Base-by-base conservation (phyloP, 2,113 vertebrate genomes). In the Felis catus region DNA sequence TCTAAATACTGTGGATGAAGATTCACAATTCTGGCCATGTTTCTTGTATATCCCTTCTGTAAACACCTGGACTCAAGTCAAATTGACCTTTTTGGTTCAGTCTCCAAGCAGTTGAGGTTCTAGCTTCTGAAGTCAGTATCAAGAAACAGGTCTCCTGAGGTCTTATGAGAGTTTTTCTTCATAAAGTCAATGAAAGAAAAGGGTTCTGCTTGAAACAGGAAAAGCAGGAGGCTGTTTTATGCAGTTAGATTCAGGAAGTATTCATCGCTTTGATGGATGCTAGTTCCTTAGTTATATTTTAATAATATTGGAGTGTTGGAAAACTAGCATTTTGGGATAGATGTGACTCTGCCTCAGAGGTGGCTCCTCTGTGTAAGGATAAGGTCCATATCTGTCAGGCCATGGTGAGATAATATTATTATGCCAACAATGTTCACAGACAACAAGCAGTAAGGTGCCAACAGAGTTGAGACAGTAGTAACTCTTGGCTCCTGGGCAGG, bases 81-180 rank as follows among this genome's bases (percentile, higher is more conserved):
- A 39, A 21, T 3, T 78, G 63, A 68, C 39, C 14, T 76, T 71
- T 63, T 48, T 91, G n/a, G 81, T 88, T 92, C 31, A 36, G 39
- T n/a, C 15, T 93, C 66, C n/a, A 58, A 18, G 36, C n/a, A 55
- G 81, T 45, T 95, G 51, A 45, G 66, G 25, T 91, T 29, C 31
- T n/a, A 12, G 33, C 86, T 91, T 41, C 23, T 73, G 53, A 66
- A 83, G 48, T 79, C 74, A n/a, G 16, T 19, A 48, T 81, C 70
- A 89, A 71, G 25, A 74, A 91, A 45, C 61, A 10, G 61, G 93
- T 94, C 80, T 89, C 21, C 65, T 91, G 81, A 53, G 39, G 23
- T 81, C 89, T 79, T 83, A 2, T 6, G 41, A 90, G 91, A 81
- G 21, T 36, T 90, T 96, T 91, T 89, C 19, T 63, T 97, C 27